phyloP scores from a whole-genome alignment of 2,797 vertebrate species.

The Botia almorhae region DNA sequence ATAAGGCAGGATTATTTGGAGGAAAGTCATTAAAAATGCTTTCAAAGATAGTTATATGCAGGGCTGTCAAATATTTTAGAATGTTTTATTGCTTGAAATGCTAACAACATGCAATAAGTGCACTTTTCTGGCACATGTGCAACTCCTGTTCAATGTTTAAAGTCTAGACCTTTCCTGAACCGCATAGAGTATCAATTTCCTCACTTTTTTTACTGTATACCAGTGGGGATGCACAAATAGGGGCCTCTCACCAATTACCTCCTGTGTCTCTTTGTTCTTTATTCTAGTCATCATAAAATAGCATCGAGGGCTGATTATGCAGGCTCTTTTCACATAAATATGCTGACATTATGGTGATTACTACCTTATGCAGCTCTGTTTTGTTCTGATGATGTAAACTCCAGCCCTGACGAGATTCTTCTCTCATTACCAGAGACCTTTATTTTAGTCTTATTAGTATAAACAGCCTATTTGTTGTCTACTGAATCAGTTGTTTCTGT shows the following conservation, averaged over 20 bases:
- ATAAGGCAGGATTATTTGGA: neutral
- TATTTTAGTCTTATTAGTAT: constrained; percentile 71
- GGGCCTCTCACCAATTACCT: constrained; percentile 49
- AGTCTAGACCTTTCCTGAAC: constrained; percentile 46
- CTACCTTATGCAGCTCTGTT: constrained; percentile 63
- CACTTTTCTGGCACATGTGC: constrained; percentile 17
- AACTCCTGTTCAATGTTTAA: constrained; percentile 11
- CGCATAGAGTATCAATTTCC: constrained; percentile 38
- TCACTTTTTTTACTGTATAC: constrained; percentile 27
- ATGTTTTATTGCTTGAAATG: constrained; percentile 1
- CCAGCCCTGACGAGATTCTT: constrained; percentile 70
- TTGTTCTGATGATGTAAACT: constrained; percentile 73
- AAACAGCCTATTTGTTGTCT: constrained; percentile 73
- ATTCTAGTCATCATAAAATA: constrained; percentile 41
- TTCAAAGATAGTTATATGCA: constrained; percentile 30
- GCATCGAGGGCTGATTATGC: constrained; percentile 67
- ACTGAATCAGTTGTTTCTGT: constrained; percentile 59
- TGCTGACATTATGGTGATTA: constrained; percentile 70
- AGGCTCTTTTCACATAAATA: constrained; percentile 69
- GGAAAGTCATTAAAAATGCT: constrained; percentile 41
- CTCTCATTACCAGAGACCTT: constrained; percentile 75
- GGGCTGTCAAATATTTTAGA: constrained; percentile 42
- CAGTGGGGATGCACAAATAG: constrained; percentile 25
- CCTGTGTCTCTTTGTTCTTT: constrained; percentile 58
- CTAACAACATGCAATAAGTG: constrained; percentile 1